Evolutionary conservation across 2,113 vertebrate species (phyloP), one percentile per base, ranked within the genome.

Genomic region (Okapia johnstoni): DNA sequence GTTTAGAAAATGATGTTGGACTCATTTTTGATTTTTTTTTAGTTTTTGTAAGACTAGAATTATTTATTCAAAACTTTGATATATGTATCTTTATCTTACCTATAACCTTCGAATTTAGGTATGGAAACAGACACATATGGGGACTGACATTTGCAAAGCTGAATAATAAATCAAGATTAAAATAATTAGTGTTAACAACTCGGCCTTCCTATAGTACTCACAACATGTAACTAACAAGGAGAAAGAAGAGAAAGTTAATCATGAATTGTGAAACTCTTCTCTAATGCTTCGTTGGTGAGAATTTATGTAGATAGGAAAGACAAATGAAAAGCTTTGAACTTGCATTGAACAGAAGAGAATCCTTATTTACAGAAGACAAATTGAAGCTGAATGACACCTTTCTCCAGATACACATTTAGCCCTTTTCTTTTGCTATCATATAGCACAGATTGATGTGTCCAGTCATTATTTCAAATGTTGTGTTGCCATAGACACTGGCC

Each of bases 361-460:
- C 40, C 83, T 84, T 96, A 96, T 96, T 92, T 86, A 84, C 48
- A 55, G 92, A 94, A 96, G 96, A 95, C 60, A 96, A 94, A 91
- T 33, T 40, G 85, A 43, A 88, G 93, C 85, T 93, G 95, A 97
- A 96, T 94, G 60, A 94, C 16, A 94, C 66, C 57, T 97, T 94
- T 95, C 84, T 90, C 60, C n/a, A 90, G 23, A 46, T 11, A 52
- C 12, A 19, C 60, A 14, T 23, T 30, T 36, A 30, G 46, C 57
- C 48, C 63, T 23, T 96, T 57, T 81, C 33, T 91, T 33, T 21
- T 77, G 43, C 79, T 40, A 66, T 36, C 57, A 61, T 36, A 43
- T 7, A 88, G 43, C n/a, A 30, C 43, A n/a, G 57, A 81, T 3
- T 36, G 48, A 80, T 15, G 57, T 8, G n/a, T 23, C 11, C 55